Evolutionary conservation across 2,113 vertebrate genomes (phyloP).

Genomic region (Ciconia stormi): DNA sequence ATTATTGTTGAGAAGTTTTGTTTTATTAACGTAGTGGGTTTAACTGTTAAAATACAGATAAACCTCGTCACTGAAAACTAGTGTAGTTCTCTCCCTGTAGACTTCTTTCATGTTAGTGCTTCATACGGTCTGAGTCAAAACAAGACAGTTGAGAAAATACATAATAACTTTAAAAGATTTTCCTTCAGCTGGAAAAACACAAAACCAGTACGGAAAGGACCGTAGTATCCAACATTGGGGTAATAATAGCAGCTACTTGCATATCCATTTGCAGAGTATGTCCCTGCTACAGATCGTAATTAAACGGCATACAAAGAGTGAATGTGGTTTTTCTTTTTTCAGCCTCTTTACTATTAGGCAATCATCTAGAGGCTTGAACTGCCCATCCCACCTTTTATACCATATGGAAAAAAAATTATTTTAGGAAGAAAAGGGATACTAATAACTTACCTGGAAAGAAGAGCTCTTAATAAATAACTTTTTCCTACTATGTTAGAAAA

Average conservation of each 20-base stretch:
- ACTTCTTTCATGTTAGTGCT: neutral
- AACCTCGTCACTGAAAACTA: neutral
- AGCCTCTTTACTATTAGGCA: neutral
- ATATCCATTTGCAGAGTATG: accelerated
- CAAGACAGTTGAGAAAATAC: neutral
- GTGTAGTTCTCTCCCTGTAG: neutral
- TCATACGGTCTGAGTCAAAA: neutral
- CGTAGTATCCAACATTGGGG: accelerated
- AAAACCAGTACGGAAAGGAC: neutral
- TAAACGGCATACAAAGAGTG: neutral
- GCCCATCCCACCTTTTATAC: neutral
- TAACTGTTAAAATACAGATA: conserved; percentile 46
- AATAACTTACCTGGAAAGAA: conserved; percentile 29
- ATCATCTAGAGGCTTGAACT: neutral
- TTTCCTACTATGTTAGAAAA: neutral
- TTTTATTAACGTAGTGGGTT: conserved; percentile 30
- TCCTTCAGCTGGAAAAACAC: neutral
- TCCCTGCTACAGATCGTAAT: neutral
- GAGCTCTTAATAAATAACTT: neutral
- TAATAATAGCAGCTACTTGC: neutral
- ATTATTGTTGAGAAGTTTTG: conserved; percentile 6
- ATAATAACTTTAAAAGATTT: neutral
- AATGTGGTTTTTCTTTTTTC: neutral
- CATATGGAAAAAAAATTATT: neutral
- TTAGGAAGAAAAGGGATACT: neutral